phyloP scores from a whole-genome alignment of 2,797 vertebrate genomes.

The Euphonia xanthogaster region DNA sequence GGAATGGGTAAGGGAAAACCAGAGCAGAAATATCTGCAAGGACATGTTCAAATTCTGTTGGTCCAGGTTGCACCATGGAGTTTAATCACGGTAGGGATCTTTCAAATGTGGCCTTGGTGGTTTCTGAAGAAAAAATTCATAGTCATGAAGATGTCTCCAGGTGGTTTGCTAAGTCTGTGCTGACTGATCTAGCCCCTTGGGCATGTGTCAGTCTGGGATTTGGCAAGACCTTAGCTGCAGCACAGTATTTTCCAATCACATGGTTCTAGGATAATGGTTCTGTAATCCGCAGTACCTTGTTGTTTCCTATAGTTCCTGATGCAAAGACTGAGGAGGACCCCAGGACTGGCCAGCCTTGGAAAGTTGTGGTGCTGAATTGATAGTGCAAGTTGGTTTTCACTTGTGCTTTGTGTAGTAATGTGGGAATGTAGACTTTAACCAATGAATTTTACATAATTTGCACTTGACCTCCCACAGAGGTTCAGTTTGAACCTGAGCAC shows the following conservation, averaged over 20 bases:
- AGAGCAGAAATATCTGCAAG: not conserved
- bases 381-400: not conserved
- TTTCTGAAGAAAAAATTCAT: not conserved
- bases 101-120: not conserved
- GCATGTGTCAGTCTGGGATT: not conserved
- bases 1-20: not conserved
- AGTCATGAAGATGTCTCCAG: not conserved
- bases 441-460: not conserved
- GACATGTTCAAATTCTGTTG: not conserved
- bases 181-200: not conserved
- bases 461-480: not conserved
- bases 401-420: not conserved
- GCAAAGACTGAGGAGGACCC: not conserved
- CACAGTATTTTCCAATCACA: not conserved
- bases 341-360: not conserved
- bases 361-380: not conserved
- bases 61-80: not conserved
- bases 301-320: not conserved
- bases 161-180: not conserved
- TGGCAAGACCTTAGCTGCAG: not conserved
- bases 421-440: not conserved
- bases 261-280: not conserved
- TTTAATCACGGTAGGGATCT: not conserved
- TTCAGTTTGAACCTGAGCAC: not conserved
- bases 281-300: not conserved